phyloP scores from a whole-genome alignment of 64 coral and sea anemone species.

The Pocillopora damicornis region DNA sequence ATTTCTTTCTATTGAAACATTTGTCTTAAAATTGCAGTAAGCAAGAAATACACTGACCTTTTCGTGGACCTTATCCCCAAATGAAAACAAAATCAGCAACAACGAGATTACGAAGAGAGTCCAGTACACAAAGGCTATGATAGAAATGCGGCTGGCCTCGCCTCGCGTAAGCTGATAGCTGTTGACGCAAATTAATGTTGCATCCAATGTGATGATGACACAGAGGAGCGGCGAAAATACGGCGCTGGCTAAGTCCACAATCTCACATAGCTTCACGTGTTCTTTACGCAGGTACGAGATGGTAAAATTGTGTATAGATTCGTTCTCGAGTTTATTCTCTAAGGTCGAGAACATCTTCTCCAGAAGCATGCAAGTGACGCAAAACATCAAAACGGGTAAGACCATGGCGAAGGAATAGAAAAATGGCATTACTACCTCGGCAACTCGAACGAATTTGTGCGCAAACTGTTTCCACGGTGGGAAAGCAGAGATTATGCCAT shows the following conservation, averaged over 20 bases:
- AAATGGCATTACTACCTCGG: background rate
- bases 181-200: background rate
- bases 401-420: background rate
- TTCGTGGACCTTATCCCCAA: background rate
- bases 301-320: background rate
- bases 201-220: background rate
- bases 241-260: background rate
- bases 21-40: no score
- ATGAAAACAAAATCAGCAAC: background rate
- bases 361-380: background rate
- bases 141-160: background rate
- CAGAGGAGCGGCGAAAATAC: conserved; percentile 13
- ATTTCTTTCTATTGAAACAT: no score
- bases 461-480: background rate
- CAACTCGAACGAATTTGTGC: background rate
- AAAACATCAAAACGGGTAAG: background rate
- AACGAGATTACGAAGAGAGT: background rate
- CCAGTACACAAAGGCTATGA: background rate
- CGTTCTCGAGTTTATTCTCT: background rate
- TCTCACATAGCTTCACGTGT: background rate
- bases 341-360: background rate
- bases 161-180: background rate
- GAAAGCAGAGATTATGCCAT: background rate
- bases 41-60: background rate
- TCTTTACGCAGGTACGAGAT: background rate